Base-by-base conservation (phyloP, 2,888 invertebrate species). In the Bellardia pandia region DNA sequence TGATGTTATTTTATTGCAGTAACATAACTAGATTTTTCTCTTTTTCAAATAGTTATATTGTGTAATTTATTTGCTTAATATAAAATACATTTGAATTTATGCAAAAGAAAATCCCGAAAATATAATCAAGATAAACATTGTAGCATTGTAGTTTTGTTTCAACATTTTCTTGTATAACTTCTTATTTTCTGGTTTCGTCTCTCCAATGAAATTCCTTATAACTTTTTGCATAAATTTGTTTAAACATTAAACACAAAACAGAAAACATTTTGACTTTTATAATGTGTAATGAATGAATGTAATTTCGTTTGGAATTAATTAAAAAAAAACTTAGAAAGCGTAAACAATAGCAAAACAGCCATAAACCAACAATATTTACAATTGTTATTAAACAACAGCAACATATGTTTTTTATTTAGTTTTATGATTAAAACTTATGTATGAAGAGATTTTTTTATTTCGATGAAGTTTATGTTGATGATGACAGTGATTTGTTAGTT, bases 301-400 rank as follows among this genome's bases (percentile, higher is more conserved):
- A 48, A 45, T 45, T 45, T 45, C n/a, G n/a, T 56, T 56, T 56
- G 5, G 7, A 9, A 16, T 23, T 23, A 56, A 56, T 8, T 23
- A 23, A 53, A 72, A 42, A 30, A 58, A 30, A 30, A 58, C 58
- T 58, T 58, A 58, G 58, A 69, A 69, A 51, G 51, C 68, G 58
- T 58, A 51, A 79, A 51, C 33, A 79, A 60, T 62, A 60, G 78
- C 37, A 40, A 69, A 69, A 66, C 11, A 40, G 37, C 3, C n/a
- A 11, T 51, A 48, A 30, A 66, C 9, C 64, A 42, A 9, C 13
- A 68, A 68, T 37, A 33, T 33, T 58, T 58, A 30, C 56, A 56
- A 56, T 23, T 56, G 23, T 56, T 56, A 56, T 16, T 30, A 58
- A 58, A 30, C 3, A 3, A 23, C 11, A 4, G 9, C 33, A 58